Base-by-base conservation (phyloP, 2,888 invertebrate genomes). In the Erannis defoliaria region DNA sequence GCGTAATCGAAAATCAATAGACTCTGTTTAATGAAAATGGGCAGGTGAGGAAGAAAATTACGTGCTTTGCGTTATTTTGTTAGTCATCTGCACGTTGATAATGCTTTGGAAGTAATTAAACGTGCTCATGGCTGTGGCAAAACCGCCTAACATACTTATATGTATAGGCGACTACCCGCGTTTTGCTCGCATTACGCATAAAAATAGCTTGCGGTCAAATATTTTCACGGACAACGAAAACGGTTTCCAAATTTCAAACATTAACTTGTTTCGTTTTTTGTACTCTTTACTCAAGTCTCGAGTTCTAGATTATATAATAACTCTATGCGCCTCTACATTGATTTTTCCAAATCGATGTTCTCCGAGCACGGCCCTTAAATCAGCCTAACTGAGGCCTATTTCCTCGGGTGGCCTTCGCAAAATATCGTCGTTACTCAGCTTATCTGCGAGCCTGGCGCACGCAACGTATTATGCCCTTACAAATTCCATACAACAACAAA, bases 371-470 rank as follows among this genome's bases (percentile, higher is more conserved):
- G 48, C 62, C 51, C 58, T 62, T 67, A 62, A 62, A 62, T 62
- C 70, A 70, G 65, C 63, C 71, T 69, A 72, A 78, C 71, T 71
- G 50, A 62, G 67, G 58, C 72, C 70, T 64, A 78, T 77, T 81
- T 81, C 72, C 75, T 72, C 68, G 70, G 53, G 60, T 64, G 72
- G 69, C 77, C 77, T 83, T 77, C 76, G 80, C 75, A 70, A 82
- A 82, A 81, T 80, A 81, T 82, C 75, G 81, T 74, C 74, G 77
- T 80, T 78, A 68, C 71, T 72, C 68, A 74, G 81, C 81, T 84
- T 85, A 84, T 84, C 82, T 81, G 70, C 67, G 68, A 74, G 70
- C 67, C 75, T 77, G 76, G 71, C 73, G 76, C 84, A 88, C 87
- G 86, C 88, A 85, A 84, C 70, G 73, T 79, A 76, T 84, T 83